phyloP scores from a whole-genome alignment of 1,140 invertebrate genomes.

The Pantala flavescens region DNA sequence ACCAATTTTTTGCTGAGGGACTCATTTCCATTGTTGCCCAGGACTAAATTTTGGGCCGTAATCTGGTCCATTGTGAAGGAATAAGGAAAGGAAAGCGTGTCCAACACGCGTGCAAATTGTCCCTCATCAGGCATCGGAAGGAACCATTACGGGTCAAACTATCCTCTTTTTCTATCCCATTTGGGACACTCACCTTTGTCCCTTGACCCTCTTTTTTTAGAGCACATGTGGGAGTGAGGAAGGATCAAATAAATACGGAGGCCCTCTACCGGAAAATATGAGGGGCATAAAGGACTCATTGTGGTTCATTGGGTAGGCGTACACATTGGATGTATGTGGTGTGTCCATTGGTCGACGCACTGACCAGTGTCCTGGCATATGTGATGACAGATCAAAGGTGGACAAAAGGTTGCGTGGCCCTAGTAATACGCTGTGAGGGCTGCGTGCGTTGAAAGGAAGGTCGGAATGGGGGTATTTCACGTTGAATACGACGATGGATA shows the following conservation, averaged over 20 bases:
- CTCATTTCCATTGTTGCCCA: too few species aligned
- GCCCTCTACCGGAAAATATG: neutral
- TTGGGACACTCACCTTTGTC: too few species aligned
- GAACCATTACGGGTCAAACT: neutral
- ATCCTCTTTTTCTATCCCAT: too few species aligned
- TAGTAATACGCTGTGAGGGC: too few species aligned
- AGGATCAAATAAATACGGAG: neutral
- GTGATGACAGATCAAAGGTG: neutral
- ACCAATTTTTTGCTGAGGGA: too few species aligned
- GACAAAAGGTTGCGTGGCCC: too few species aligned
- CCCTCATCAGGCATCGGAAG: neutral
- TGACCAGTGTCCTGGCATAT: neutral
- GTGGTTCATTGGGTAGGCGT: neutral
- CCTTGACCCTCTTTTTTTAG: too few species aligned
- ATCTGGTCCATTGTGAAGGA: neutral
- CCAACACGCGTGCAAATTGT: constrained; percentile 3
- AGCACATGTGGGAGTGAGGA: neutral
- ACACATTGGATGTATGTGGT: neutral
- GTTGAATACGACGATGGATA: too few species aligned
- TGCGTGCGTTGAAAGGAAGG: too few species aligned
- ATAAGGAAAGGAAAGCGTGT: neutral
- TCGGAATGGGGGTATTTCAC: too few species aligned
- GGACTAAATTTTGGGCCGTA: neutral
- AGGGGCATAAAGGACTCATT: neutral
- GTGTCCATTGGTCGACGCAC: neutral